phyloP scores from a whole-genome alignment of 2,888 invertebrate species.

The Achlya flavicornis region DNA sequence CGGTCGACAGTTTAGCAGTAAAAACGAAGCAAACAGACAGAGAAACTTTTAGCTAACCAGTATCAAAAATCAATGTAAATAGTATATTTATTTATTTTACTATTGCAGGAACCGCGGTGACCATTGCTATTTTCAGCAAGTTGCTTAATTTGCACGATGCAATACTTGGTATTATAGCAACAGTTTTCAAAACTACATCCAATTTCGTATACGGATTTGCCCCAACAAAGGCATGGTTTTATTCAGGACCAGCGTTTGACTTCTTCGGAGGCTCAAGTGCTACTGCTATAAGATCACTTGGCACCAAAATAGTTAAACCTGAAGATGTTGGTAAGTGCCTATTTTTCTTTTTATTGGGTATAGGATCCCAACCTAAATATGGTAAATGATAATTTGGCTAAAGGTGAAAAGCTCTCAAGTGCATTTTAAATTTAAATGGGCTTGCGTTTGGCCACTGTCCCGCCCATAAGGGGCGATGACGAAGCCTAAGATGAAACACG shows the following conservation, averaged over 20 bases:
- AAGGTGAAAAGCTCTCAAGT: too few relatives aligned
- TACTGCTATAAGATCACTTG: slow-evolving; percentile 81
- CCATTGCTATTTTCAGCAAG: slow-evolving; percentile 74
- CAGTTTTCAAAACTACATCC: slow-evolving; percentile 69
- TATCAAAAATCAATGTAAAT: background rate
- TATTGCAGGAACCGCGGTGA: slow-evolving; percentile 71
- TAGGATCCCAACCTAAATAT: too few relatives aligned
- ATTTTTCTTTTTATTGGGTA: background rate
- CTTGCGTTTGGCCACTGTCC: too few relatives aligned
- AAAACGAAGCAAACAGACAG: background rate
- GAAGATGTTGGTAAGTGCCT: slow-evolving; percentile 74
- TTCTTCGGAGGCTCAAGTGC: slow-evolving; percentile 81
- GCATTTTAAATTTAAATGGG: too few relatives aligned
- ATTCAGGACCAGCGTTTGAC: slow-evolving; percentile 73
- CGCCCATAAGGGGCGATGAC: too few relatives aligned
- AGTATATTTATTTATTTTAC: background rate
- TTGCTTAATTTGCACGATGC: slow-evolving; percentile 74
- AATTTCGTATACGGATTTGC: slow-evolving; percentile 75
- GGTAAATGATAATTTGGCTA: too few relatives aligned
- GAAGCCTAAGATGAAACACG: too few relatives aligned
- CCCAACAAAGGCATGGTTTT: slow-evolving; percentile 69
- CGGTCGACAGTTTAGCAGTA: too few relatives aligned
- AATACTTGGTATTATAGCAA: slow-evolving; percentile 74
- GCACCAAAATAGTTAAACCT: slow-evolving; percentile 80
- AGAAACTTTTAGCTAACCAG: too few relatives aligned